phyloP scores from a whole-genome alignment of 2,797 vertebrate species.

The Hippocampus kuda region DNA sequence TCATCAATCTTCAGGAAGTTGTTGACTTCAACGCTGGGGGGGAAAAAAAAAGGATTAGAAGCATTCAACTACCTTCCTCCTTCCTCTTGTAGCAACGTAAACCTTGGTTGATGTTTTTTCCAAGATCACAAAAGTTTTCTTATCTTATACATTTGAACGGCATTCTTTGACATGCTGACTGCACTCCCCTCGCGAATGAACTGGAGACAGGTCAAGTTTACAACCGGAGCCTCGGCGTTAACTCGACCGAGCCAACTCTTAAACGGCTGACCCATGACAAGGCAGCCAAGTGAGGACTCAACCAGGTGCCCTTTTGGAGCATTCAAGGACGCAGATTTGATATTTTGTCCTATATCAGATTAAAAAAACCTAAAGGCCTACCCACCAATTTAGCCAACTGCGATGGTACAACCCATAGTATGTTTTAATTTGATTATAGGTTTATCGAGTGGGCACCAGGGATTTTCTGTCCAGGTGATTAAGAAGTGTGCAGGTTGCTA shows the following conservation, averaged over 20 bases:
- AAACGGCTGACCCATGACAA: slow-evolving; percentile 24
- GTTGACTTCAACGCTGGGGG: slow-evolving; percentile 60
- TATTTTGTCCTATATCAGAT: slow-evolving; percentile 18
- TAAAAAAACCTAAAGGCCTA: not conserved
- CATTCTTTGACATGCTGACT: not conserved
- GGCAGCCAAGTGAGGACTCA: slow-evolving; percentile 15
- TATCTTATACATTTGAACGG: not conserved
- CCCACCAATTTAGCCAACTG: slow-evolving; percentile 8
- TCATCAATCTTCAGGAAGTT: slow-evolving; percentile 69
- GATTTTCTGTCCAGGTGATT: slow-evolving; percentile 62
- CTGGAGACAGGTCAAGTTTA: slow-evolving; percentile 25
- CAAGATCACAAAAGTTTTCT: not conserved
- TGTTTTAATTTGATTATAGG: slow-evolving; percentile 49
- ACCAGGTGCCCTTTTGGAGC: not conserved
- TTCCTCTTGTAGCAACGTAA: too few species aligned
- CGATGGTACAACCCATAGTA: slow-evolving; percentile 5
- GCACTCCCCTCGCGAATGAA: not conserved
- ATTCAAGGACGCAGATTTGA: slow-evolving; percentile 16
- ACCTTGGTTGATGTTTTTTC: not conserved
- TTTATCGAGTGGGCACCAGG: slow-evolving; percentile 52
- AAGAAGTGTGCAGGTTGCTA: slow-evolving; percentile 19
- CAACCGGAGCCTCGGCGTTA: not conserved
- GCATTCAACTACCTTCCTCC: too few species aligned
- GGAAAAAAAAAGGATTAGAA: not conserved
- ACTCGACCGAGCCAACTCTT: slow-evolving; percentile 33